Evolutionary conservation across 2,113 vertebrate genomes (phyloP).

Genomic region (Chunga burmeisteri): DNA sequence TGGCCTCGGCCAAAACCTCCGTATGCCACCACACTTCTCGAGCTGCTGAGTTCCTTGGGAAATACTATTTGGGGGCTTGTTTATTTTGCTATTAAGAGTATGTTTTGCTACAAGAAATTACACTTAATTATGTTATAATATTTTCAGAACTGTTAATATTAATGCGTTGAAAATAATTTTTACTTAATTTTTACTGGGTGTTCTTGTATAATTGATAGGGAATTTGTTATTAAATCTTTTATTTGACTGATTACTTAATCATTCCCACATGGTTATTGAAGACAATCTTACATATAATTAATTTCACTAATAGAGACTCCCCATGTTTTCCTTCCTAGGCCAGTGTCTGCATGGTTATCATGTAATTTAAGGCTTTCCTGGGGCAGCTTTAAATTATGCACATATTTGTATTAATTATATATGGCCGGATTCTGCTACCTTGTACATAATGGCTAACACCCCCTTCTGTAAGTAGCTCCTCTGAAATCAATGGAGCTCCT

Average conservation of each 20-base stretch:
- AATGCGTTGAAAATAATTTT: conserved; percentile 16
- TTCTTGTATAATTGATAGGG: conserved; percentile 67
- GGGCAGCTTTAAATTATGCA: conserved; percentile 69
- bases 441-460: background rate
- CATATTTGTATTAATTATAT: conserved; percentile 66
- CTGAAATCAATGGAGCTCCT: background rate
- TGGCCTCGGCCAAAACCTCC: background rate
- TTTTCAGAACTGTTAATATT: conserved; percentile 52
- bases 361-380: conserved; percentile 69
- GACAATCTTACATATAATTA: conserved; percentile 72
- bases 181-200: conserved; percentile 64
- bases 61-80: background rate
- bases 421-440: conserved; percentile 50
- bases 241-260: conserved; percentile 72
- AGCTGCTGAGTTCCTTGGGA: background rate
- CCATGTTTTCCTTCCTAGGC: conserved; percentile 64
- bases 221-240: conserved; percentile 71
- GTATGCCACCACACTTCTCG: background rate
- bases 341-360: conserved; percentile 59
- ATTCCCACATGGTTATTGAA: conserved; percentile 70
- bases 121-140: conserved; percentile 46
- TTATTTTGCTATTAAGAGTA: conserved; percentile 43
- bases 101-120: conserved; percentile 56
- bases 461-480: background rate
- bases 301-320: conserved; percentile 68